A percentile compares a stretch with the other conserved stretches of the same genome.
Evolutionary conservation across 1,140 invertebrate species (phyloP).

Genomic region (Bombyx mandarina): DNA sequence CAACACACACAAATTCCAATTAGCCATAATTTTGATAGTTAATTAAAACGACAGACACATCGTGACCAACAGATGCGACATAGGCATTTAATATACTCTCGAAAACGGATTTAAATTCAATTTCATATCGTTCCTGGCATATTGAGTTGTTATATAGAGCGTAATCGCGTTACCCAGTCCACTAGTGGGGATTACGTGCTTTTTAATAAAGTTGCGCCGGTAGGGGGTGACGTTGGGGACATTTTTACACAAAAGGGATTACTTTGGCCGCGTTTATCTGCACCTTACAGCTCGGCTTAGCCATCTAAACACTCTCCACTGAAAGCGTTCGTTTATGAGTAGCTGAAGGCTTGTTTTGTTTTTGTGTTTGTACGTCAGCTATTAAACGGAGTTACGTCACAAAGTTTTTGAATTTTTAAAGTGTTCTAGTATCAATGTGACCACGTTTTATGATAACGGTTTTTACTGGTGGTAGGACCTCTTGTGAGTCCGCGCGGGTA

Average conservation of each 20-base stretch:
- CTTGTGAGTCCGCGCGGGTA: too few species aligned
- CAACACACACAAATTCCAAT: too few species aligned
- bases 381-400: too few species aligned
- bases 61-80: too few species aligned
- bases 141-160: constrained; percentile 61
- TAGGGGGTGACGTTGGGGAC: constrained; percentile 58
- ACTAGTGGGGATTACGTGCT: constrained; percentile 65
- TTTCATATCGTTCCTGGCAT: constrained; percentile 51
- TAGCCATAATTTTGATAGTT: too few species aligned
- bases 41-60: too few species aligned
- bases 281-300: constrained; percentile 64
- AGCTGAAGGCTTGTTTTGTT: constrained; percentile 11
- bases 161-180: constrained; percentile 67
- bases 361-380: too few species aligned
- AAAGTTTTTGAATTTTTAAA: too few species aligned
- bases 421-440: too few species aligned
- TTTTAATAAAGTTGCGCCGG: constrained; percentile 65
- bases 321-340: constrained; percentile 48
- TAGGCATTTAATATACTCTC: too few species aligned
- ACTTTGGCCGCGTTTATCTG: constrained; percentile 64
- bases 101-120: constrained; percentile 58
- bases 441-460: too few species aligned
- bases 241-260: constrained; percentile 70
- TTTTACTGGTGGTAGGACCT: too few species aligned
- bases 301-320: constrained; percentile 53